Evolutionary conservation across 2,888 invertebrate species (phyloP).

Genomic region (Xiphydria camelus): DNA sequence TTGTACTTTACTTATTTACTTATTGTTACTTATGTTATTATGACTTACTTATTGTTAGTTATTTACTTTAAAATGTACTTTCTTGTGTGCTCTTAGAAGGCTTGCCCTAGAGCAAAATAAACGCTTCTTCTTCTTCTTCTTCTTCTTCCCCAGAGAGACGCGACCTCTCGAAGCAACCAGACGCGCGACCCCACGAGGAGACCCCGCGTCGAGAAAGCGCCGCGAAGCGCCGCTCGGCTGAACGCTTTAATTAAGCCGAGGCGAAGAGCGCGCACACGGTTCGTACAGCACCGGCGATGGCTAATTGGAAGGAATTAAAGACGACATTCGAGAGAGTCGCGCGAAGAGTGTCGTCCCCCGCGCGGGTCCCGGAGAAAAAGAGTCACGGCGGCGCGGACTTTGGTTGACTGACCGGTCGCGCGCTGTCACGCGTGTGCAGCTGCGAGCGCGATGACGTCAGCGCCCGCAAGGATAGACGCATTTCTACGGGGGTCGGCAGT

Average conservation of each 20-base stretch:
- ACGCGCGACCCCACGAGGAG: too few relatives aligned
- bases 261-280: slow-evolving; percentile 17
- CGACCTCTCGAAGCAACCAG: too few relatives aligned
- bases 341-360: slow-evolving; percentile 20
- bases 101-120: too few relatives aligned
- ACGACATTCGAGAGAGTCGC: slow-evolving; percentile 29
- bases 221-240: slow-evolving; percentile 5
- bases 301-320: slow-evolving; percentile 44
- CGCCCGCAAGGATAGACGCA: neutral
- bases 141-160: too few relatives aligned
- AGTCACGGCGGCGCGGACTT: slow-evolving; percentile 21
- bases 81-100: too few relatives aligned
- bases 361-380: neutral
- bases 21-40: too few relatives aligned
- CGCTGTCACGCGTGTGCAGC: too few relatives aligned
- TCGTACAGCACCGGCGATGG: slow-evolving; percentile 12
- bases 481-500: neutral
- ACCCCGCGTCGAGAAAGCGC: slow-evolving; percentile 12
- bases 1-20: too few relatives aligned
- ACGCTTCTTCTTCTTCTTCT: too few relatives aligned
- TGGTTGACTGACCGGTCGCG: slow-evolving; percentile 41
- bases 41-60: too few relatives aligned
- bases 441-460: neutral
- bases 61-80: too few relatives aligned
- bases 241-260: slow-evolving; percentile 32